Evolutionary conservation across 2,888 invertebrate genomes (phyloP).

Genomic region (Ephialtes manifestator): DNA sequence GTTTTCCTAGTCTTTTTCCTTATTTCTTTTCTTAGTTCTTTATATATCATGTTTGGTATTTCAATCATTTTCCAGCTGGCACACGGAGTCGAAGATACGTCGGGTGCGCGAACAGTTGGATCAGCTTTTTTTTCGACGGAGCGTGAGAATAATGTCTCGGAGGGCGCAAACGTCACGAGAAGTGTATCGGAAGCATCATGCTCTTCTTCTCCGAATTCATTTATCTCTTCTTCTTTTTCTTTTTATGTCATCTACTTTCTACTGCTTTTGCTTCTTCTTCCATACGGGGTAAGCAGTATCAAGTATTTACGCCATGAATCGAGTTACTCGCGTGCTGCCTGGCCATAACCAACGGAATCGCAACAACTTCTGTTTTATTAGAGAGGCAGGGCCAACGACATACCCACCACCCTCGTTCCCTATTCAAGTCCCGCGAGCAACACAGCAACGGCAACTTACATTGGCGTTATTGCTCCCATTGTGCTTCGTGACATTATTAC

Average conservation of each 20-base stretch:
- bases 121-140: background rate
- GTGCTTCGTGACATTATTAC: constrained; percentile 82
- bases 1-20: constrained; percentile 14
- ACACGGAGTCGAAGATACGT: constrained; percentile 33
- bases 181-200: background rate
- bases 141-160: constrained; percentile 42
- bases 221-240: background rate
- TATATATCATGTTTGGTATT: constrained; percentile 56
- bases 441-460: constrained; percentile 30
- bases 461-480: constrained; percentile 77
- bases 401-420: constrained; percentile 71
- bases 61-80: constrained; percentile 56
- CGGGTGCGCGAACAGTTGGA: constrained; percentile 14
- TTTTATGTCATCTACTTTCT: constrained; percentile 32
- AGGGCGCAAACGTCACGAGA: constrained; percentile 45
- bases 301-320: constrained; percentile 79
- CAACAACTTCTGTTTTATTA: constrained; percentile 82
- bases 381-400: constrained; percentile 76
- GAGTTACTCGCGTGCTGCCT: constrained; percentile 79
- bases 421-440: constrained; percentile 37
- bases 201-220: background rate
- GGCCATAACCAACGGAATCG: constrained; percentile 79
- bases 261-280: constrained; percentile 44
- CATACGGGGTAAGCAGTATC: constrained; percentile 60
- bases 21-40: constrained; percentile 12